Evolutionary conservation across 2,888 invertebrate genomes (phyloP), one percentile per base, ranked within the genome.

Genomic region (Agrotis ipsilon): DNA sequence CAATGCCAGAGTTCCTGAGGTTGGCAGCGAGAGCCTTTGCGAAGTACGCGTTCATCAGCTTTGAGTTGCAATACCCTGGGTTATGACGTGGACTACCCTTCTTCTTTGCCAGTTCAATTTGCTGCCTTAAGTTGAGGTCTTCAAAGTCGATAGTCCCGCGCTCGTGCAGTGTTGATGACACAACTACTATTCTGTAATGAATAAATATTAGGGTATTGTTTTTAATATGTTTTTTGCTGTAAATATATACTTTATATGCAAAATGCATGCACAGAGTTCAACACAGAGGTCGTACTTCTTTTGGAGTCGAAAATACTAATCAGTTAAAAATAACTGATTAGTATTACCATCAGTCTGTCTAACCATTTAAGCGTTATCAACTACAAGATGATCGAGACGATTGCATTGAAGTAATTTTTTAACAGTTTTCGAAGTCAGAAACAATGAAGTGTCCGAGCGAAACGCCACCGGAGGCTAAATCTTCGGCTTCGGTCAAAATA

Each of bases 41-140:
- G 90, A 98, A 98, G 89, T 98, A 97, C 3, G 97, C 96, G 88
- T 98, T 98, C 87, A 98, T 98, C 62, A 98, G 91, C 93, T 98
- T 98, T 0, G 98, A 98, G 91, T 98, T 98, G 75, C 97, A 97
- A 89, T 98, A 98, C 0, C 97, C 97, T 16, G 97, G 96, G 89
- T 97, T 97, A 67, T 90, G 92, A 0, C 94, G 92, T 1, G 83
- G 68, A 2, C 81, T 86, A n/a, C 90, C 91, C 24, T 92, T 92
- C 52, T 85, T 87, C 83, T 94, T 94, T 0, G 93, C 93, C 19
- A 81, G 75, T 57, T 94, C 94, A 46, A 96, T 93, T 73, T 96
- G 96, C 79, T 96, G 94, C 84, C 96, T 97, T 64, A 96, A 91
- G 89, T 97, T 97, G 73, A 98, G 91, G 87, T 98, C 97, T 0